Percentiles rank a stretch among this genome's conserved stretches.
phyloP scores from a whole-genome alignment of 1,140 invertebrate genomes.

The Bombus picipes region DNA sequence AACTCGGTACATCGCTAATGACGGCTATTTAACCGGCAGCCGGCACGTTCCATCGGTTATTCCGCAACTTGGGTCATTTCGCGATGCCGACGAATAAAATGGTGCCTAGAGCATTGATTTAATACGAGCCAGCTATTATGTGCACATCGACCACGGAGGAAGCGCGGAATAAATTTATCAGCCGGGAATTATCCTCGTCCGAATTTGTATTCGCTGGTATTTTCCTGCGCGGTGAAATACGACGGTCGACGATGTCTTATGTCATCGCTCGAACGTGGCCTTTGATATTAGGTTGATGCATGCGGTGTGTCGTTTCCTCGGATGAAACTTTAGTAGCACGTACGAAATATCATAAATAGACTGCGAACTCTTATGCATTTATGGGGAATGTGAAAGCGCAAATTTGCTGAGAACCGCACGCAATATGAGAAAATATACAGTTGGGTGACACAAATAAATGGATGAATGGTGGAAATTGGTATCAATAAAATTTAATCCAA shows the following conservation, averaged over 20 bases:
- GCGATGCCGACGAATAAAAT: conserved; percentile 17
- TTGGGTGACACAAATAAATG: too few species aligned
- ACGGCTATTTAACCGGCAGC: background rate
- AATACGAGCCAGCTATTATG: conserved; percentile 32
- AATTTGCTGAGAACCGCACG: too few species aligned
- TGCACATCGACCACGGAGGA: background rate
- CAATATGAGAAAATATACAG: too few species aligned
- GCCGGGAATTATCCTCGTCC: conserved; percentile 23
- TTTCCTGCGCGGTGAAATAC: conserved; percentile 5
- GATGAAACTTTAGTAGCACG: too few species aligned
- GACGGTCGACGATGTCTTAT: background rate
- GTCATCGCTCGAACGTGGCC: background rate
- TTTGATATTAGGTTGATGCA: too few species aligned
- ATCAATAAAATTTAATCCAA: too few species aligned
- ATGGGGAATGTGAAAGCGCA: too few species aligned
- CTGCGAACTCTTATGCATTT: too few species aligned
- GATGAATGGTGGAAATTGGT: too few species aligned
- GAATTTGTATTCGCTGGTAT: conserved; percentile 19
- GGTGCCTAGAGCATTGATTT: conserved; percentile 31
- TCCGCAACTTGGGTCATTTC: conserved; percentile 17
- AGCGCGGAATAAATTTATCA: conserved; percentile 42
- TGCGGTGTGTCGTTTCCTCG: too few species aligned
- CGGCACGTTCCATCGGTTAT: background rate
- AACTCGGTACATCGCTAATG: background rate
- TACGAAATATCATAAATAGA: too few species aligned